Conservation (phyloP, 1,140 invertebrate species). For the Rhyzopertha dominica region DNA sequence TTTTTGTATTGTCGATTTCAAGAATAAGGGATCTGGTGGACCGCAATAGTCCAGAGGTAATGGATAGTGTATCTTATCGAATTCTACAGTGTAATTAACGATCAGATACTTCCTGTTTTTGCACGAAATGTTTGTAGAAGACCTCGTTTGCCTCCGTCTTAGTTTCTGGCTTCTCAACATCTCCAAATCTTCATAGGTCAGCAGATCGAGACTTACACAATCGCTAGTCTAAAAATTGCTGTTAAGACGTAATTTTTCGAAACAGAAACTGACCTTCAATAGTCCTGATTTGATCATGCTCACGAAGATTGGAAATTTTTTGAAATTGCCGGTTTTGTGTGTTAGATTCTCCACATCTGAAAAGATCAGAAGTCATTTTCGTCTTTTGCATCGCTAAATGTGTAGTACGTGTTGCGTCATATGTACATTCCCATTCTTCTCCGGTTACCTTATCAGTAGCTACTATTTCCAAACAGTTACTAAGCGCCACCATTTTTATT, state of each 20-base stretch:
- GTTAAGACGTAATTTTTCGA: background rate
- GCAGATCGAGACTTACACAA: slow-evolving; percentile 12
- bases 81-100: slow-evolving; percentile 19
- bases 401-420: slow-evolving; percentile 49
- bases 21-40: slow-evolving; percentile 46
- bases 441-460: slow-evolving; percentile 50
- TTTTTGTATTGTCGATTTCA: slow-evolving; percentile 48
- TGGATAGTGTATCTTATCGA: slow-evolving; percentile 48
- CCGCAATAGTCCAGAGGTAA: slow-evolving; percentile 50
- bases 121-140: background rate
- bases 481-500: slow-evolving; percentile 45
- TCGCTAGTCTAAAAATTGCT: slow-evolving; percentile 13
- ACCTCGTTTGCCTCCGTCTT: background rate
- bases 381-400: too few relatives aligned
- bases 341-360: slow-evolving; percentile 52
- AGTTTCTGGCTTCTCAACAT: slow-evolving; percentile 10
- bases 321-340: slow-evolving; percentile 52
- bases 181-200: slow-evolving; percentile 17
- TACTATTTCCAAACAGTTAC: slow-evolving; percentile 43
- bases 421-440: slow-evolving; percentile 52
- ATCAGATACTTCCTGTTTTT: slow-evolving; percentile 16
- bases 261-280: slow-evolving; percentile 44
- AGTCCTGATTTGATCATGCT: slow-evolving; percentile 51
- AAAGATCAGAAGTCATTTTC: too few relatives aligned
- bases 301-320: slow-evolving; percentile 50